Conservation (phyloP, 2,113 vertebrate genomes). For the Notothenia rossii region DNA sequence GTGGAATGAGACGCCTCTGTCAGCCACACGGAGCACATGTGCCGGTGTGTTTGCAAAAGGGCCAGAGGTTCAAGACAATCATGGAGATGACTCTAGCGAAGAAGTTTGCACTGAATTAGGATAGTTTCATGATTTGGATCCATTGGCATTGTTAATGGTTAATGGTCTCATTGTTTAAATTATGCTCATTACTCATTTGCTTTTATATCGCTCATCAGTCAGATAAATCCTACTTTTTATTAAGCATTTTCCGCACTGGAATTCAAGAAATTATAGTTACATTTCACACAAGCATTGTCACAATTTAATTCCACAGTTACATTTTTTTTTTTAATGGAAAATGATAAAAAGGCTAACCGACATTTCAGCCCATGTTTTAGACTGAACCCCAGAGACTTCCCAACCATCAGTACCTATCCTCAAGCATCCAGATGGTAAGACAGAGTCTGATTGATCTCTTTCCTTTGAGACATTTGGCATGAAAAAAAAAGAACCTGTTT, state of each 20-base stretch:
- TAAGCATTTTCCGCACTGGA: not conserved
- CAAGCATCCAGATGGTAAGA: not conserved
- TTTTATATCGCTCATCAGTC: not conserved
- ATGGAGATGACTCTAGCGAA: constrained; percentile 34
- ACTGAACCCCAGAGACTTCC: not conserved
- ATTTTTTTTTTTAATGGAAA: not conserved
- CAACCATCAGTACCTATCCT: not conserved
- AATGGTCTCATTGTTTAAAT: constrained; percentile 1
- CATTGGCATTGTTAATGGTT: constrained; percentile 2
- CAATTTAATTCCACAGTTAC: not conserved
- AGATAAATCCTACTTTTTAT: not conserved
- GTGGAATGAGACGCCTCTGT: constrained; percentile 29
- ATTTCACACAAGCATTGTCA: not conserved
- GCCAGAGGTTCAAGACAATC: constrained; percentile 29
- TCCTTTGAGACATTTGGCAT: not conserved
- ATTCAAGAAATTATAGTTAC: not conserved
- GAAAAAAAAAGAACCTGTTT: not conserved
- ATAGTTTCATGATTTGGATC: constrained; percentile 32
- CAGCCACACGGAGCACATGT: constrained; percentile 13
- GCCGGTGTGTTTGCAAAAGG: constrained; percentile 21
- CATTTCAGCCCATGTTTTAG: not conserved
- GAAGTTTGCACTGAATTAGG: constrained; percentile 9
- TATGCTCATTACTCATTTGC: not conserved
- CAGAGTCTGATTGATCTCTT: not conserved
- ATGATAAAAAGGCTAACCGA: not conserved